Conservation (phyloP, 1,140 invertebrate genomes). For the Phenacoccus solenopsis region DNA sequence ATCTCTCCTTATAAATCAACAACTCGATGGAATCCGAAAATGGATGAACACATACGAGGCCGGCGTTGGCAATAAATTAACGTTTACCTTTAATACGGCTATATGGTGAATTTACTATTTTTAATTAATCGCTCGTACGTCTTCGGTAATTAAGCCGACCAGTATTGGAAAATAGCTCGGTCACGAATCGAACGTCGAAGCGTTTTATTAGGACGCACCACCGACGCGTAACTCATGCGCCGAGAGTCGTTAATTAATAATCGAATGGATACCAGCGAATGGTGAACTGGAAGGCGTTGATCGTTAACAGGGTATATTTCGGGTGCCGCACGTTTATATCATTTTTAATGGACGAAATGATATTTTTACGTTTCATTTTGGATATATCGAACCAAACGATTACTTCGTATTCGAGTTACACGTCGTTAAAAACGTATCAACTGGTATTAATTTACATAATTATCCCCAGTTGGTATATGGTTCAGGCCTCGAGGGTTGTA, state of each 20-base stretch:
- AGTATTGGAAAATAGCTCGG: background rate
- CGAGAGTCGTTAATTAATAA: background rate
- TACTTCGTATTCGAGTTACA: no score
- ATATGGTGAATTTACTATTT: background rate
- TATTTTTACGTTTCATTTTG: background rate
- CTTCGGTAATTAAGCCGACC: background rate
- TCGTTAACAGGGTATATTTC: background rate
- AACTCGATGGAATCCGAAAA: no score
- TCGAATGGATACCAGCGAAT: background rate
- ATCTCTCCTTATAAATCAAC: no score
- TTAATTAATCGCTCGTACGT: background rate
- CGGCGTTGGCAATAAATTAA: background rate
- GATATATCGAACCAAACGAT: background rate
- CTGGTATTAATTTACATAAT: background rate
- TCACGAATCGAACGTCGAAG: background rate
- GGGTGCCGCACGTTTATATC: background rate
- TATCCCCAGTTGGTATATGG: no score
- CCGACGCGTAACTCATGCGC: background rate
- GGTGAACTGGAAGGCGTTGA: background rate
- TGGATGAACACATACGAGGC: background rate
- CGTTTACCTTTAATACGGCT: background rate
- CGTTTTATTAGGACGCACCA: background rate
- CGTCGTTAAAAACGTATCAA: slow-evolving; percentile 1
- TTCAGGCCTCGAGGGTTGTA: background rate
- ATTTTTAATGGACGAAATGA: background rate